Conservation (phyloP, 2,888 invertebrate species). For the Heliothis peltigera region DNA sequence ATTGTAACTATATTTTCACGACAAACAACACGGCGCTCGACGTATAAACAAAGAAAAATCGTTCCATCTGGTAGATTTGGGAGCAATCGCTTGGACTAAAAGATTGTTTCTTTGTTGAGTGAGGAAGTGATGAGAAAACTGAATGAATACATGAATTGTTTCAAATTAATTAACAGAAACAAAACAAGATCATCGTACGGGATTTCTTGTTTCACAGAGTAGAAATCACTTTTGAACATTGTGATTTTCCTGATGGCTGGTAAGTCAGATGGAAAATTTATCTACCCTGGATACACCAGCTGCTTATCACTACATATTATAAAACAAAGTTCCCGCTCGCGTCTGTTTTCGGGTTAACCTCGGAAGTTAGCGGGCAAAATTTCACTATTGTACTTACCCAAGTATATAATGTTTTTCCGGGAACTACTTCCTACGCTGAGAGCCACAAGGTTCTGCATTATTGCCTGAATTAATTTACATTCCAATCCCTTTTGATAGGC, state of each 20-base stretch:
- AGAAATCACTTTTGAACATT: conserved; percentile 15
- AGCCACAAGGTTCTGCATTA: conserved; percentile 22
- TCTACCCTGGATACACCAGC: conserved; percentile 15
- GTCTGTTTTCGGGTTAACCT: conserved; percentile 27
- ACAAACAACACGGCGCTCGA: conserved; percentile 57
- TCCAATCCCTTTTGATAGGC: conserved; percentile 2
- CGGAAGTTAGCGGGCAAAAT: conserved; percentile 26
- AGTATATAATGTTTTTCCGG: conserved; percentile 17
- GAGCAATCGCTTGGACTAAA: conserved; percentile 64
- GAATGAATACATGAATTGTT: conserved; percentile 50
- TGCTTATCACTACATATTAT: conserved; percentile 32
- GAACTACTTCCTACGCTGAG: conserved; percentile 10
- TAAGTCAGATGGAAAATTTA: conserved; percentile 19
- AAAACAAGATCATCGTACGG: conserved; percentile 13
- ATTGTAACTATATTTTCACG: conserved; percentile 62
- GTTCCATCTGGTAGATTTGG: conserved; percentile 61
- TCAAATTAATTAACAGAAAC: conserved; percentile 45
- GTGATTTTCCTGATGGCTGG: conserved; percentile 12
- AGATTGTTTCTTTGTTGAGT: conserved; percentile 60
- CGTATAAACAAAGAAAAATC: conserved; percentile 62
- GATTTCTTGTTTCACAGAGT: conserved; percentile 18
- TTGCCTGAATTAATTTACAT: conserved; percentile 25
- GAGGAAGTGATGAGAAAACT: conserved; percentile 46
- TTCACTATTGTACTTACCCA: conserved; percentile 2
- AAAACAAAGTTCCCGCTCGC: conserved; percentile 14